Base-by-base conservation (phyloP, 1,140 invertebrate genomes). In the Conopomorpha cramerella region DNA sequence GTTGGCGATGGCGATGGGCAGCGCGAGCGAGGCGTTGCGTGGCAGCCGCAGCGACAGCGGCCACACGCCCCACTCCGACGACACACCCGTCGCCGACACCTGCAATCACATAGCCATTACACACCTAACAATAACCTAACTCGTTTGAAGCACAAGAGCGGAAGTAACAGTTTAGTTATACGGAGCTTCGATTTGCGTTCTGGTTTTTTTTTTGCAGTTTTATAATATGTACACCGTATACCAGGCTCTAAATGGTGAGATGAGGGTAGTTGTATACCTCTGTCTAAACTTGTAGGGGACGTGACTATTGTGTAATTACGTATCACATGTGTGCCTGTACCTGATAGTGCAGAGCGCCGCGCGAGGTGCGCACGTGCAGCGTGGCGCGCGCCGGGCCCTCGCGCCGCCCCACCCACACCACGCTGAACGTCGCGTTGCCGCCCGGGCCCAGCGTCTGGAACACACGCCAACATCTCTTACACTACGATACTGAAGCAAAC, bases 351-450 rank as follows among this genome's bases (percentile, higher is more conserved):
- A 66, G 59, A 23, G 74, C 57, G 28, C 95, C 95, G 70, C 92
- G 87, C 31, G 93, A 94, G 10, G 95, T 96, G 73, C 96, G 93
- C 59, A 98, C 91, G 73, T 89, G 92, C 58, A 98, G 84, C 68
- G 87, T 87, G 68, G 92, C 92, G 68, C 93, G 86, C 43, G 95
- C 86, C 55, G 85, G 85, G 42, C 93, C 94, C 77, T 95, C 87
- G 74, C 92, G 87, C 56, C 95, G 80, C 12, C 94, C 94, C 51
- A 98, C 82, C 79, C 96, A 97, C 37, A 97, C 92, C 50, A 98
- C 91, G 80, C 90, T 94, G 80, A 98, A 98, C 40, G 92, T 90
- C 45, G 95, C 97, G 71, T 97, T 97, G 30, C 90, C 89, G 38
- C 89, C 83, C 30, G 94, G 92, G 55, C 90, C 86, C 64, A 98